Evolutionary conservation across 1,140 invertebrate species (phyloP).

Genomic region (Rhopalosiphum maidis): DNA sequence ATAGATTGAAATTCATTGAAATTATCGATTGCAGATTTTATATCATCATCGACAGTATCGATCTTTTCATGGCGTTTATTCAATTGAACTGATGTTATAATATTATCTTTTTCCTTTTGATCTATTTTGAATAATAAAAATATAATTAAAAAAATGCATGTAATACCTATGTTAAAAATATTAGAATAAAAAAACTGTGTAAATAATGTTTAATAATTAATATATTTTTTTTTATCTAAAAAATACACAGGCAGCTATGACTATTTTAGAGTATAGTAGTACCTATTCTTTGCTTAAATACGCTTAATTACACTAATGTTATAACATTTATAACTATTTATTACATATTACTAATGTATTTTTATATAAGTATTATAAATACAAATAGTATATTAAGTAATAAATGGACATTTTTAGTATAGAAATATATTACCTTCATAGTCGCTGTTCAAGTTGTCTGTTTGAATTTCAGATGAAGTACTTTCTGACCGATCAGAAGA

Average conservation of each 20-base stretch:
- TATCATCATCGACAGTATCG: background rate
- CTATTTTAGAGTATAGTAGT: background rate
- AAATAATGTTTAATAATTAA: too few relatives aligned
- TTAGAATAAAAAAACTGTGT: too few relatives aligned
- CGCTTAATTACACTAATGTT: too few relatives aligned
- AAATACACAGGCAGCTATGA: background rate
- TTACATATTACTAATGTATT: too few relatives aligned
- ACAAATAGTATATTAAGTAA: too few relatives aligned
- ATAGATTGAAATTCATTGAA: slow-evolving; percentile 1
- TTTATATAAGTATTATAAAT: background rate
- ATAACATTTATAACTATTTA: too few relatives aligned
- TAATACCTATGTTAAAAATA: too few relatives aligned
- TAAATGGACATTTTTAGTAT: background rate
- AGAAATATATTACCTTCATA: background rate
- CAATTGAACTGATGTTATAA: background rate
- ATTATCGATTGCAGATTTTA: background rate
- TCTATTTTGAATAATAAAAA: background rate
- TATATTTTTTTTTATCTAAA: too few relatives aligned
- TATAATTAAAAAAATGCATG: background rate
- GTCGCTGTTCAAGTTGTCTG: background rate
- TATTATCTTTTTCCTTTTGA: slow-evolving; percentile 5
- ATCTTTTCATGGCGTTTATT: background rate
- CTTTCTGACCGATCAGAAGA: slow-evolving; percentile 47
- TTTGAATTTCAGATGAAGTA: slow-evolving; percentile 40
- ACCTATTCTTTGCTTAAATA: background rate